phyloP scores from a whole-genome alignment of 1,140 invertebrate genomes.

The Carposina sasakii region DNA sequence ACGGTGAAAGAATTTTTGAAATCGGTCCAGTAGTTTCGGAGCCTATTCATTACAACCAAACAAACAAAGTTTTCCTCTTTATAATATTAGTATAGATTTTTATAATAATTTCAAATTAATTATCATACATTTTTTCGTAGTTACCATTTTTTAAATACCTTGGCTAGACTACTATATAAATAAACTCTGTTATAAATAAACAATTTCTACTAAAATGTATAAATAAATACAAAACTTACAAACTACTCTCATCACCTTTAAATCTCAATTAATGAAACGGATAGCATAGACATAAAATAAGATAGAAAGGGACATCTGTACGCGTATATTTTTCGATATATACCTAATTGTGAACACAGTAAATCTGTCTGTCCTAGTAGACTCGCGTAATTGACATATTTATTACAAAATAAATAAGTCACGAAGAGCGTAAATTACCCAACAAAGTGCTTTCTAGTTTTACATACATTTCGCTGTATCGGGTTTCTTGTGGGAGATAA shows the following conservation, averaged over 20 bases:
- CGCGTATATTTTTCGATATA: conserved; percentile 16
- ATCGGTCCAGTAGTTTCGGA: too few relatives aligned
- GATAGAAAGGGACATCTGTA: too few relatives aligned
- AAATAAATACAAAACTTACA: neutral
- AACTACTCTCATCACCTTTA: neutral
- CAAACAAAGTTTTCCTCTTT: too few relatives aligned
- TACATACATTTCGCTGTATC: conserved; percentile 5
- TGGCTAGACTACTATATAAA: neutral
- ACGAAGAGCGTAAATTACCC: conserved; percentile 35
- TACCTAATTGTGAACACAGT: conserved; percentile 16
- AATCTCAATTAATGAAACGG: too few relatives aligned
- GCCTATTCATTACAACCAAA: too few relatives aligned
- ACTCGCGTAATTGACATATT: conserved; percentile 42
- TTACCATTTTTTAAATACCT: neutral
- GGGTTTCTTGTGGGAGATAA: too few relatives aligned
- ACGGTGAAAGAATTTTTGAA: too few relatives aligned
- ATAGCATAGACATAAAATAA: too few relatives aligned
- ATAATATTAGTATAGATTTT: too few relatives aligned
- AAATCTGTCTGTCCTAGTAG: conserved; percentile 31
- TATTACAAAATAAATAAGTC: conserved; percentile 38
- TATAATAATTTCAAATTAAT: neutral
- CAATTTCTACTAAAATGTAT: neutral
- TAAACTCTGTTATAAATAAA: neutral
- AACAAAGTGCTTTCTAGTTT: conserved; percentile 29
- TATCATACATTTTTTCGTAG: neutral